Base-by-base conservation (phyloP, 2,113 vertebrate genomes). In the Asarcornis scutulata region DNA sequence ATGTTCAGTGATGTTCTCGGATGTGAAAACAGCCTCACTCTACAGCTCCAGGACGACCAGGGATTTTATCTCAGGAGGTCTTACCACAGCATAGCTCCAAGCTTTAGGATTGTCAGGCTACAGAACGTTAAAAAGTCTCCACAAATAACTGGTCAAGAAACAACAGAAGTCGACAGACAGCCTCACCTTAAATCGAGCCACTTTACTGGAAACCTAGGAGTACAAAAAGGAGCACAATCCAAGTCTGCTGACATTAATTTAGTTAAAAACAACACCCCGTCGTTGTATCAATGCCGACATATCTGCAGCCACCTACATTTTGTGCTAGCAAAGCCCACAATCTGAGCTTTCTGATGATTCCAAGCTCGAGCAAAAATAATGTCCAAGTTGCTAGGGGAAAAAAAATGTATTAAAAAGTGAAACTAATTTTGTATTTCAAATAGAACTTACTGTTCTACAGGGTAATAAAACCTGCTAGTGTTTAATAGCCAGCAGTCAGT, bases 261-360 rank as follows among this genome's bases (percentile, higher is more conserved):
- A 80, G 79, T 88, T 74, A 75, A 94, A 75, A 93, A 60, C 92
- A 93, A 72, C 95, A 77, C 79, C 93, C 95, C 56, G 6, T 42
- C 73, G 29, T 46, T 48, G 93, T 77, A 89, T 81, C 16, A 3
- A 50, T 74, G 96, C 73, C 38, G 29, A 64, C 79, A 92, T 53
- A 42, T 83, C 94, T 60, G 38, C 87, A 94, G 14, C 95, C 95
- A 83, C 95, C 93, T 92, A 96, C 95, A 82, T 79, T 29, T 68
- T 80, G 88, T 88, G 93, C 93, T 53, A 46, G 83, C 34, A 3
- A 56, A 97, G 94, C 93, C 95, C 94, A 96, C 74, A 27, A 71
- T 62, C 82, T 75, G 76, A 93, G 91, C 86, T 89, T 94, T 42
- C 90, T 91, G 48, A 85, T 29, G 13, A 38, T 58, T 84, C 90